Percentiles rank a stretch among this genome's conserved stretches.
Conservation (phyloP, 2,113 vertebrate species). For the Sula dactylatra region DNA sequence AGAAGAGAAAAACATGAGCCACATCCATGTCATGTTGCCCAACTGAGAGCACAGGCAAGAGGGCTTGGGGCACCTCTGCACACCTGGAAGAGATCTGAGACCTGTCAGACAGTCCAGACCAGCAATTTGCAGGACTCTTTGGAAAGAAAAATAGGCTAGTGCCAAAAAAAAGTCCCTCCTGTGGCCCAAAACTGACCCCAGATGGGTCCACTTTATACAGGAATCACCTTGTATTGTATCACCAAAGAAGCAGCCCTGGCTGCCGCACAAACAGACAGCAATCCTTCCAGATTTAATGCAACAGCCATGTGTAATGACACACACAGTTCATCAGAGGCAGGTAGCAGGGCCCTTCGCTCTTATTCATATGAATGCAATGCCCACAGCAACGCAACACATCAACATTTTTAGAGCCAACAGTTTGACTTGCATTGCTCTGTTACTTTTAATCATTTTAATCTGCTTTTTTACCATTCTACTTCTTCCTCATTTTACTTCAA, state of each 20-base stretch:
- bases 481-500: neutral
- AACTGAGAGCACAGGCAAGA: accelerated
- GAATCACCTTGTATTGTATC: neutral
- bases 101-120: neutral
- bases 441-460: constrained; percentile 58
- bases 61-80: neutral
- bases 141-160: neutral
- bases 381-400: constrained; percentile 23
- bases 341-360: constrained; percentile 22
- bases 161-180: neutral
- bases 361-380: constrained; percentile 62
- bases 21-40: neutral
- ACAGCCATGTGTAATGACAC: constrained; percentile 40
- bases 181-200: neutral
- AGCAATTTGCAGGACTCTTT: neutral
- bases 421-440: constrained; percentile 44
- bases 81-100: neutral
- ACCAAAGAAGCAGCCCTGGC: neutral
- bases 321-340: constrained; percentile 53
- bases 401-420: constrained; percentile 49
- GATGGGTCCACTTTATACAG: neutral
- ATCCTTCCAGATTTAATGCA: constrained; percentile 49
- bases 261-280: neutral
- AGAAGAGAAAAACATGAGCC: neutral
- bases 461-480: neutral